Base-by-base conservation (phyloP, 2,113 vertebrate genomes). In the Marmota flaviventris region DNA sequence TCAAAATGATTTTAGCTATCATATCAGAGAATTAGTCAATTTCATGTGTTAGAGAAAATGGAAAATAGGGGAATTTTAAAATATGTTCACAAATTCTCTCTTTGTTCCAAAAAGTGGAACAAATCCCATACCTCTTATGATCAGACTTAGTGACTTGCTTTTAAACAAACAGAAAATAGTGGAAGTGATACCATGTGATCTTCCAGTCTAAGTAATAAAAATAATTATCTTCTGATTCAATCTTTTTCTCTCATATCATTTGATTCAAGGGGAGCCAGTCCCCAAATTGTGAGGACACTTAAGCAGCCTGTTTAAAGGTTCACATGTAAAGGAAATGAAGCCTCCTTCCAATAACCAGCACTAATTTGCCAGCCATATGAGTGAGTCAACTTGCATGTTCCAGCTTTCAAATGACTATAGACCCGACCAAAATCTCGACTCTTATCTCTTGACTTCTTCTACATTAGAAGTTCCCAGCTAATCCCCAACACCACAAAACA, bases 1-100 rank as follows among this genome's bases (percentile, higher is more conserved):
- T 94, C 22, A 67, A 94, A 97, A 96, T 96, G 32, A 85, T 45
- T 95, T 70, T 32, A 88, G 73, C 45, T 42, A 45, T n/a, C 70
- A 69, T 82, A 67, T 75, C 69, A 37, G 22, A 96, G 51, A 29
- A 73, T 42, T 77, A 90, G 45, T 85, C 72, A 81, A 93, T 79
- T 77, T 85, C 48, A 97, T 8, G 25, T 48, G 39, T 8, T 22
- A 56, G 42, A 86, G 84, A 86, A 93, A 97, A 69, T 39, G n/a
- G 53, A 94, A 97, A 96, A 93, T 24, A 48, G 18, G 13, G 65
- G 45, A 16, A 45, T 85, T 77, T 94, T 34, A 93, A 81, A 96
- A 75, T 76, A 85, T 72, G 63, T 77, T 78, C 17, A 89, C 45
- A 92, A 87, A 78, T 70, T 83, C 22, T 78, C 12, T 93, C 39